A percentile compares a stretch with the other conserved stretches of the same genome.
Evolutionary conservation across 1,140 invertebrate species (phyloP).

Genomic region (Gryon sp.): DNA sequence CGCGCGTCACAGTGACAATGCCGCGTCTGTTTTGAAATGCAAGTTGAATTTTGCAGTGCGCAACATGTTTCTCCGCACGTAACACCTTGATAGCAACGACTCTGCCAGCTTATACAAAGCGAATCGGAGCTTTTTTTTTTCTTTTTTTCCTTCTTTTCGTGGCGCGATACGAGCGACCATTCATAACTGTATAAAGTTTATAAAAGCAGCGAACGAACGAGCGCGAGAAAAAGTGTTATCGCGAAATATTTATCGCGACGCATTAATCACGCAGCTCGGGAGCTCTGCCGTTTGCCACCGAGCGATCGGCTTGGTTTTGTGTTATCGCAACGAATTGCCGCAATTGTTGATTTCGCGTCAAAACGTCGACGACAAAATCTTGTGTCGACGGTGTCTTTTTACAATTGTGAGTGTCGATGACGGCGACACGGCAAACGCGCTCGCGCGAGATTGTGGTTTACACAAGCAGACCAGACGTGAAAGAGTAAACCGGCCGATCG

Average conservation of each 20-base stretch:
- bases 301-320: too few relatives aligned
- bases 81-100: too few relatives aligned
- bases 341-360: conserved; percentile 24
- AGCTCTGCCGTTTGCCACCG: too few relatives aligned
- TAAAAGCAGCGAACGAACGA: not conserved
- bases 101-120: too few relatives aligned
- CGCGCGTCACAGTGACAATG: too few relatives aligned
- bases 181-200: not conserved
- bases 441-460: too few relatives aligned
- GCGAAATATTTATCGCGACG: not conserved
- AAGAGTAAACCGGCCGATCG: conserved; percentile 56
- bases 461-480: too few relatives aligned
- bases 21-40: too few relatives aligned
- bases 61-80: too few relatives aligned
- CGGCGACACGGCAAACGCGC: too few relatives aligned
- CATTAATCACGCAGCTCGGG: not conserved
- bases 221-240: not conserved
- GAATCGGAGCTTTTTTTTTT: too few relatives aligned
- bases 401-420: conserved; percentile 23
- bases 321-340: conserved; percentile 17
- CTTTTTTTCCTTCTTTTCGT: not conserved
- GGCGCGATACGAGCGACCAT: not conserved
- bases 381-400: conserved; percentile 4
- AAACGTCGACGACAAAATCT: conserved; percentile 23
- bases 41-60: too few relatives aligned